Base-by-base conservation (phyloP, 1,140 invertebrate genomes). In the Danaus melanippus region DNA sequence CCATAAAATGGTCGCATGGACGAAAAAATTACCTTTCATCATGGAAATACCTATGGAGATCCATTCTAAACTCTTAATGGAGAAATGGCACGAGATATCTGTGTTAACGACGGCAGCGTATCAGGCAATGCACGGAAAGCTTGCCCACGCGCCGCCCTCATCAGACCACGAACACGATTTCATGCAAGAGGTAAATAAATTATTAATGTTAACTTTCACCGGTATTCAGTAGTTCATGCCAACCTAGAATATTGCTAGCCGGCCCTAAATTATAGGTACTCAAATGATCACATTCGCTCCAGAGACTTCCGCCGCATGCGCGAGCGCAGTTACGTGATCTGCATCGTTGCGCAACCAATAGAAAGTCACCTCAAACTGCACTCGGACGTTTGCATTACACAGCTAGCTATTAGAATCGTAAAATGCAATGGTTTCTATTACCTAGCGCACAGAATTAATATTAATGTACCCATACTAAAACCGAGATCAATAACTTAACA, bases 1-100 rank as follows among this genome's bases (percentile, higher is more conserved):
- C 42, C 96, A 96, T 88, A 97, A 98, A 87, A 91, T 99, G 87
- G 97, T 99, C 56, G 96, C 98, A 86, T 99, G 97, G 97, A 98
- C 97, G 67, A 98, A 98, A 87, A 92, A 97, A 84, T 88, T 99
- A 81, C 97, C 97, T 40, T 99, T 99, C 88, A 98, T 98, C 79
- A 89, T 94, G 79, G 96, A 98, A 86, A 92, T 98, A 63, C 96
- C 97, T 17, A 94, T 98, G 58, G 95, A 97, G 87, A 94, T 97
- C 61, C 95, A 98, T 79, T 97, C 96, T 50, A 93, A 96, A 85
- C 89, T 99, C 62, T 90, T 99, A 61, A 98, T 97, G 62, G 96
- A 98, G 83, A 97, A 98, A 84, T 99, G 97, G 97, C 96, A 98
- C 82, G 96, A 98, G 89, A 92, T 98, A 54, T 90, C 98, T 62